phyloP scores from a whole-genome alignment of 2,888 invertebrate species.

The Hypsopygia costalis region DNA sequence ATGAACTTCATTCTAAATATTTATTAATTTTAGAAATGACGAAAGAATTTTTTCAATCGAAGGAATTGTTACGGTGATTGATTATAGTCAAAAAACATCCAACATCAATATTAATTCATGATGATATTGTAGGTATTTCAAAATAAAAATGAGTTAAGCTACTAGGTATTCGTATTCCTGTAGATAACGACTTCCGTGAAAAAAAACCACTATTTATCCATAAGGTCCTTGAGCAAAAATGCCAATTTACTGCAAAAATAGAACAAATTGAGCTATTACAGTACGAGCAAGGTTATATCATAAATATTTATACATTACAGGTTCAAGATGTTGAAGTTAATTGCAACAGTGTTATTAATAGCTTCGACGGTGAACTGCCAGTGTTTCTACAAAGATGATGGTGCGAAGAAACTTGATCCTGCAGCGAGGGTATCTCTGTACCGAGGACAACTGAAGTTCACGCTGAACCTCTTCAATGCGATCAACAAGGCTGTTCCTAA shows the following conservation, averaged over 20 bases:
- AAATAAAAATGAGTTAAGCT: too few relatives aligned
- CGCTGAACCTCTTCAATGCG: conserved; percentile 84
- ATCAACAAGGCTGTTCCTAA: conserved; percentile 83
- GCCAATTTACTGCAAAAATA: not conserved
- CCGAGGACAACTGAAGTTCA: conserved; percentile 83
- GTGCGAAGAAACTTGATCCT: conserved; percentile 63
- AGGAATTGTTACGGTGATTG: too few relatives aligned
- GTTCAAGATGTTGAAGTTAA: conserved; percentile 51
- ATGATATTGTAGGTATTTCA: too few relatives aligned
- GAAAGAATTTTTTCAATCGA: too few relatives aligned
- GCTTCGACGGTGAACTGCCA: conserved; percentile 52
- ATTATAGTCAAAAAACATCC: too few relatives aligned
- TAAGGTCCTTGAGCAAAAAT: conserved; percentile 2
- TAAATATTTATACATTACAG: conserved; percentile 25
- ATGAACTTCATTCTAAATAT: too few relatives aligned
- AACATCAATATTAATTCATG: too few relatives aligned
- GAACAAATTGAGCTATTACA: conserved; percentile 1
- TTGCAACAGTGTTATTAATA: conserved; percentile 35
- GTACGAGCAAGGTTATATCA: conserved; percentile 1
- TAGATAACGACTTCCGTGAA: conserved; percentile 2
- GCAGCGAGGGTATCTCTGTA: conserved; percentile 54
- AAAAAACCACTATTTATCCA: not conserved
- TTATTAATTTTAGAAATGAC: too few relatives aligned
- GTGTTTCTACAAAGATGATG: conserved; percentile 69
- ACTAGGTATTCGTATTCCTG: too few relatives aligned